These are phyloP conservation scores for Drosophila novamexicana DNA, from an alignment of 1,140 invertebrate genomes.

Conservation along the genomic window DNA sequence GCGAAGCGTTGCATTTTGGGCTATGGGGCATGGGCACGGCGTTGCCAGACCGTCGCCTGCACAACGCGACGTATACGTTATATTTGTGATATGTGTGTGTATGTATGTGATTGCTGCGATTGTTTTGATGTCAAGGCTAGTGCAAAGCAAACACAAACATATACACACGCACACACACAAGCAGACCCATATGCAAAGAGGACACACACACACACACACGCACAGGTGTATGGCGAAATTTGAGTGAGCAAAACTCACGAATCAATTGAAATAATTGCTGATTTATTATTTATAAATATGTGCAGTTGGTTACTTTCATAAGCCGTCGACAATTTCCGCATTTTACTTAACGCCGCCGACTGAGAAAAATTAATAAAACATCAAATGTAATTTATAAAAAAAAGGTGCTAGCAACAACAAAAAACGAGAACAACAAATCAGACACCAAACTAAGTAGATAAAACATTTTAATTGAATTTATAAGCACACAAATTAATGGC, in stretches of 20 bases:
- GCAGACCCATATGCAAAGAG: slow-evolving; percentile 25
- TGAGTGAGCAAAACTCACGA: slow-evolving; percentile 10
- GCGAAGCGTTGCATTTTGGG: slow-evolving; percentile 79
- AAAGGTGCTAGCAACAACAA: slow-evolving; percentile 17
- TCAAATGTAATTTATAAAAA: slow-evolving; percentile 58
- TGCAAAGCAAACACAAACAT: slow-evolving; percentile 41
- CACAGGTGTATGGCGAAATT: slow-evolving; percentile 19
- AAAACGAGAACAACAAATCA: slow-evolving; percentile 44
- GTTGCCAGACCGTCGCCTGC: slow-evolving; percentile 64
- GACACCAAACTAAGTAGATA: slow-evolving; percentile 58
- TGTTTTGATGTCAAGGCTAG: slow-evolving; percentile 72
- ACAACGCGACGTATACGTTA: slow-evolving; percentile 63
- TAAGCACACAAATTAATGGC: slow-evolving; percentile 73
- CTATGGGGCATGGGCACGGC: slow-evolving; percentile 38
- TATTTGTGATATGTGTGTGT: slow-evolving; percentile 24
- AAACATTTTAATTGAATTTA: slow-evolving; percentile 79
- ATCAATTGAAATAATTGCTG: slow-evolving; percentile 39
- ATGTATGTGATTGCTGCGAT: slow-evolving; percentile 9
- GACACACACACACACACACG: slow-evolving; percentile 14
- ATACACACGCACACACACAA: slow-evolving; percentile 9
- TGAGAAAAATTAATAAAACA: slow-evolving; percentile 79
- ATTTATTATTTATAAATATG: slow-evolving; percentile 43
- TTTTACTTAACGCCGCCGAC: slow-evolving; percentile 53
- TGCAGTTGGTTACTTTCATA: slow-evolving; percentile 42
- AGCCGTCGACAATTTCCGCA: slow-evolving; percentile 60